Base-by-base conservation (phyloP, 2,888 invertebrate genomes). In the Oscheius myriophilus region DNA sequence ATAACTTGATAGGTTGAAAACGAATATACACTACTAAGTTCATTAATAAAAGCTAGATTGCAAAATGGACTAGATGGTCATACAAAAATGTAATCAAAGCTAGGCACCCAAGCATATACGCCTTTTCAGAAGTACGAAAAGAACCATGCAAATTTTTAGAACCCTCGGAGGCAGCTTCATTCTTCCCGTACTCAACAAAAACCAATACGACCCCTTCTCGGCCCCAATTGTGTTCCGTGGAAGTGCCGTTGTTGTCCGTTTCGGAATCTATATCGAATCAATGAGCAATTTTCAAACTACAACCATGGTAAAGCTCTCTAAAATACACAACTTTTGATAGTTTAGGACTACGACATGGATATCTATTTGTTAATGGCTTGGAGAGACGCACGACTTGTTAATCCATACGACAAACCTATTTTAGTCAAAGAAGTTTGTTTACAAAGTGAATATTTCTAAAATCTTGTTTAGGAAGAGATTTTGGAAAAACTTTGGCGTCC, bases 271-370 rank as follows among this genome's bases (percentile, higher is more conserved):
- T 61, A 86, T 86, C 26, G 84, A 86, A 53, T 80, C 80, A n/a
- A 84, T 86, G 84, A 81, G 80, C 54, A 85, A 86, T 67, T 86
- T 86, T 65, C 85, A 86, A 65, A 83, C 86, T 6, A 73, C 79
- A 6, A 84, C 86, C 9, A 86, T 86, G 86, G 85, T 84, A 45
- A 54, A 3, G 9, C 33, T 9, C 9, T 33, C 33, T 3, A 6
- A 33, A 42, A n/a, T 2, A 18, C 57, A n/a, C 18, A 11, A 12
- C n/a, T 57, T 41, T 1, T 11, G 9, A 25, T 7, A 49, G 43
- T 65, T 59, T 25, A 86, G 86, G 84, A 85, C 64, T 86, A 86
- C 73, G 86, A 86, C 54, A 86, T 86, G 86, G 86, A 86, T 62
- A 85, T 86, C 2, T 84, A 83, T 54, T 64, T 86, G 52, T 69